Evolutionary conservation across 2,888 invertebrate species (phyloP), one percentile per base, ranked within the genome.

Genomic region (Troides aeacus): DNA sequence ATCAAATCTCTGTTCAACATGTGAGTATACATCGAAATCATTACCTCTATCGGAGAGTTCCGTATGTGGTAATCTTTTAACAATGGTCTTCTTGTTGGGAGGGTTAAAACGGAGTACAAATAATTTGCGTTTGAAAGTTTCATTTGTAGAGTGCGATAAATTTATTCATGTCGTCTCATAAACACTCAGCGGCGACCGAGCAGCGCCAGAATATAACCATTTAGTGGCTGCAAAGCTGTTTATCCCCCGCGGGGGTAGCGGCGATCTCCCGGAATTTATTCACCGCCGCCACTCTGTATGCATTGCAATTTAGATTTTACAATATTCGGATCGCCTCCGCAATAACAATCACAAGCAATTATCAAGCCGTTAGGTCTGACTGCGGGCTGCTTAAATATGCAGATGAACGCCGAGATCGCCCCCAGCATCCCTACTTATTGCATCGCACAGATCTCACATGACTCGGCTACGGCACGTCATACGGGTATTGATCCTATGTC

Each of bases 321-420:
- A 77, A 81, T 82, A 84, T 84, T 82, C 83, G 83, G 81, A 84
- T 82, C 77, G 74, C 6, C 76, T 75, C 75, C 74, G 78, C 78
- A 79, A 82, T 82, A 84, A 84, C 81, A 84, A 83, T 83, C 82
- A 81, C 78, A 78, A 78, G 75, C 79, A 80, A 83, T 82, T 83
- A 83, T 79, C 75, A 76, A 77, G 77, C 75, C 77, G 78, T 78
- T 77, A 74, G 73, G 50, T 57, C 68, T 72, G 70, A 68, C 68
- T 59, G 70, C 46, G 57, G 57, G 62, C 71, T 62, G 66, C 71
- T 72, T 73, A 75, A 78, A 76, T 76, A 78, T 78, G 77, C 73
- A 77, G 73, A 77, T 76, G 39, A 39, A 10, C 39, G 39, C 10
- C 10, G 39, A 39, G 39, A 39, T 10, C 39, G 10, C 39, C 39